Conservation (phyloP, 2,888 invertebrate species). For the Tetragonula carbonaria region DNA sequence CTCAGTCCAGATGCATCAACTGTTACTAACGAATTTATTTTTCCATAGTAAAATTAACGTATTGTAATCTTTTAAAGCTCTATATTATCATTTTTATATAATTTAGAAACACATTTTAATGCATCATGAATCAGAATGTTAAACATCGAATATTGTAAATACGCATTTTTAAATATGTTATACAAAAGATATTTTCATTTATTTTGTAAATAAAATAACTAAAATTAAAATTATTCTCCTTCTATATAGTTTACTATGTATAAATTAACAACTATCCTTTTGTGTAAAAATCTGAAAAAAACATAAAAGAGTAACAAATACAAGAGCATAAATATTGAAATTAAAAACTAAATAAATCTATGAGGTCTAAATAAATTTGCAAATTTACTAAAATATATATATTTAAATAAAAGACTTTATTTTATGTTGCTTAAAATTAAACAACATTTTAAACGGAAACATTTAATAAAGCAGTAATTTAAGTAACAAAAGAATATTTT, state of each 20-base stretch:
- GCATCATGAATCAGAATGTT: constrained; percentile 9
- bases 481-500: background rate
- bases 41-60: constrained; percentile 66
- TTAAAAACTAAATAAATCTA: background rate
- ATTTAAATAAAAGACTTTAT: background rate
- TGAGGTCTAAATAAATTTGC: background rate
- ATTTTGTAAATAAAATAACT: constrained; percentile 41
- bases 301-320: background rate
- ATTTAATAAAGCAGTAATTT: constrained; percentile 4
- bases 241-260: background rate
- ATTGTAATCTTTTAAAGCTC: constrained; percentile 30
- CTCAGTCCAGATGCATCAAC: constrained; percentile 88
- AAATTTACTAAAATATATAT: background rate
- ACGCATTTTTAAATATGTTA: constrained; percentile 41
- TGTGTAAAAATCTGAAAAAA: background rate
- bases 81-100: constrained; percentile 56
- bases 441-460: background rate
- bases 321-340: background rate
- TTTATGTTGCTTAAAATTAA: background rate
- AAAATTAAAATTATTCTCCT: background rate
- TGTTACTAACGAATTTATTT: constrained; percentile 78
- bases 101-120: constrained; percentile 31
- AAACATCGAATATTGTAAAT: constrained; percentile 43
- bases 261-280: background rate
- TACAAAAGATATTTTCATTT: constrained; percentile 35